These are phyloP conservation scores for Litoditis marina DNA, from an alignment of 2,888 invertebrate species.

Conservation along the genomic window DNA sequence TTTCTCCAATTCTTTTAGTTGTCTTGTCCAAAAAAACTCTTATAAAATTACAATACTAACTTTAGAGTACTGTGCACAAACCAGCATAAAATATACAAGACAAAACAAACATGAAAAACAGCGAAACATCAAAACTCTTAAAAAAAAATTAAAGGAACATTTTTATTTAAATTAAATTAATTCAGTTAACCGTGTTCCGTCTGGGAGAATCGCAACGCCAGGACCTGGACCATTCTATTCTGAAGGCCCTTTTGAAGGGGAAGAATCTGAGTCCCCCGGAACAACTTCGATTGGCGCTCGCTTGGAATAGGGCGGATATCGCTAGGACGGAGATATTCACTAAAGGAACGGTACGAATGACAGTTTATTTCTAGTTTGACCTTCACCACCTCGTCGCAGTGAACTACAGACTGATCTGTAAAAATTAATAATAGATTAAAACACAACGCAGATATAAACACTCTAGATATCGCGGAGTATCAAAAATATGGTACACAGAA, in stretches of 20 bases:
- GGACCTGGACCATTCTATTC: slow-evolving; percentile 90
- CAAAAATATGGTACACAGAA: too few relatives aligned
- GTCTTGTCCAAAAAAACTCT: too few relatives aligned
- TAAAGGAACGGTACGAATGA: slow-evolving; percentile 26
- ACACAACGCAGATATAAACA: too few relatives aligned
- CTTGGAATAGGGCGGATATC: slow-evolving; percentile 97
- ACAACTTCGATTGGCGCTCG: slow-evolving; percentile 86
- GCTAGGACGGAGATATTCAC: slow-evolving; percentile 76
- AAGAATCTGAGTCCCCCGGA: slow-evolving; percentile 52
- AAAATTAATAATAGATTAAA: too few relatives aligned
- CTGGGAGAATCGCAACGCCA: slow-evolving; percentile 81
- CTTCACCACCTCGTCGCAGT: not conserved
- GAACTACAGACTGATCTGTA: not conserved
- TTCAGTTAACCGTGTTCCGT: slow-evolving; percentile 87
- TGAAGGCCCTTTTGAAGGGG: slow-evolving; percentile 85
- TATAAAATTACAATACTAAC: too few relatives aligned
- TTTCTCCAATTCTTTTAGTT: too few relatives aligned
- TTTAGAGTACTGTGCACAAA: too few relatives aligned
- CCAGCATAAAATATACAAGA: slow-evolving; percentile 55
- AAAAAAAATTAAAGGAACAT: not conserved
- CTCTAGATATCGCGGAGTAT: too few relatives aligned
- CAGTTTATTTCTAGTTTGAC: too few relatives aligned
- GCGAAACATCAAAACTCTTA: not conserved
- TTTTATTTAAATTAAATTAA: not conserved
- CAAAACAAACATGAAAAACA: not conserved